These are phyloP conservation scores for Scartelaos histophorus DNA, from an alignment of 2,113 vertebrate species.

Conservation along the genomic window DNA sequence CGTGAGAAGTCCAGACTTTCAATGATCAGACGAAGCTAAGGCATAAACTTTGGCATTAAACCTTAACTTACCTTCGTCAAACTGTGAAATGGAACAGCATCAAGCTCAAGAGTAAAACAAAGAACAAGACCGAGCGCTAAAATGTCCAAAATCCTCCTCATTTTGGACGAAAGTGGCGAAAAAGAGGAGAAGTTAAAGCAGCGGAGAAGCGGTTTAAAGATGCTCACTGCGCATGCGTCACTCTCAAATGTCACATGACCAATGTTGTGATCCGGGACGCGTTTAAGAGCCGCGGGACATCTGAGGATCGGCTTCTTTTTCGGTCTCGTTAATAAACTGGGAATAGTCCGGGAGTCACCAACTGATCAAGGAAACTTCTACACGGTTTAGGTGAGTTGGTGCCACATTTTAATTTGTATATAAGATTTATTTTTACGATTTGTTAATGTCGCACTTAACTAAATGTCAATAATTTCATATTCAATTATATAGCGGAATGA, in stretches of 20 bases:
- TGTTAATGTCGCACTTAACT: too few species aligned
- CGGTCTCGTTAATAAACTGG: too few species aligned
- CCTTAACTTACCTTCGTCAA: slow-evolving; percentile 40
- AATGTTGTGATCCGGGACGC: slow-evolving; percentile 12
- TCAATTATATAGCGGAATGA: too few species aligned
- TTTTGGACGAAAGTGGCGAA: not conserved
- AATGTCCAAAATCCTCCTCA: rapidly evolving
- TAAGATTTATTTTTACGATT: too few species aligned
- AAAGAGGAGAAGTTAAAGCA: too few species aligned
- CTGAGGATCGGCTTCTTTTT: too few species aligned
- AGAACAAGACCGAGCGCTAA: not conserved
- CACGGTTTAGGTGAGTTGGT: too few species aligned
- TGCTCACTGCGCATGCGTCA: slow-evolving; percentile 14
- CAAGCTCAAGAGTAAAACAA: not conserved
- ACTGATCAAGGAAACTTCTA: too few species aligned
- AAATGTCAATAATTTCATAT: too few species aligned
- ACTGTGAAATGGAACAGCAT: slow-evolving; percentile 7
- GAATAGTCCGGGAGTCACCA: too few species aligned
- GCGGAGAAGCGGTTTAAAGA: rapidly evolving
- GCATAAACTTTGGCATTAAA: not conserved
- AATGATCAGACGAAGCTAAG: not conserved
- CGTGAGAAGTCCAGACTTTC: not conserved
- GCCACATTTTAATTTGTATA: too few species aligned
- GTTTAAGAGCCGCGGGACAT: slow-evolving; percentile 20
- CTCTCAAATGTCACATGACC: slow-evolving; percentile 3